These are phyloP conservation scores for Luehdorfia chinensis DNA, from an alignment of 1,140 invertebrate species.

Conservation along the genomic window DNA sequence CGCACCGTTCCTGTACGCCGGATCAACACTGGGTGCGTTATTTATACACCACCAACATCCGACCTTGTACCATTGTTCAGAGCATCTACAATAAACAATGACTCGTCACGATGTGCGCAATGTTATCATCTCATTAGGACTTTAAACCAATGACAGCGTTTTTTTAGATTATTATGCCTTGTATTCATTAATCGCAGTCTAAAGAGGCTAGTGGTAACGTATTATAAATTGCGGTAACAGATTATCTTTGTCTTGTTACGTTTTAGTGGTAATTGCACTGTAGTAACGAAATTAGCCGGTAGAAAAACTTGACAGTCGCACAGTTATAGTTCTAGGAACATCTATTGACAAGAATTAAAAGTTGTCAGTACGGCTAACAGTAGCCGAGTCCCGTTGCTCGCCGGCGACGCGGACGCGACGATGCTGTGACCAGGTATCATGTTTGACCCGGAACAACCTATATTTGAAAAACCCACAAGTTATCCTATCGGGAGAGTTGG, in stretches of 20 bases:
- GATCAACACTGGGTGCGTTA: conserved; percentile 57
- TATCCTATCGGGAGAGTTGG: too few relatives aligned
- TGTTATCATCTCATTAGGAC: not conserved
- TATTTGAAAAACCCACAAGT: too few relatives aligned
- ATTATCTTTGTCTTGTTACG: too few relatives aligned
- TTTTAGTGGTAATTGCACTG: too few relatives aligned
- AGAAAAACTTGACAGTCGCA: conserved; percentile 19
- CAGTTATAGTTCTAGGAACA: conserved; percentile 39
- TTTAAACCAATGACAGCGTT: not conserved
- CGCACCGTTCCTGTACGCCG: too few relatives aligned
- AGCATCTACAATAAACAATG: conserved; percentile 7
- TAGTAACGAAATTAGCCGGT: too few relatives aligned
- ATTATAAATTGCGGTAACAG: too few relatives aligned
- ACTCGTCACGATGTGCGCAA: conserved; percentile 3
- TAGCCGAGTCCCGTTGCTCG: conserved; percentile 42
- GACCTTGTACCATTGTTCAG: conserved; percentile 36
- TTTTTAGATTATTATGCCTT: too few relatives aligned
- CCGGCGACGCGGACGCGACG: conserved; percentile 1
- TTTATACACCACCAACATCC: conserved; percentile 48
- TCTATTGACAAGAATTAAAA: conserved; percentile 51
- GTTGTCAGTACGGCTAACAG: conserved; percentile 38
- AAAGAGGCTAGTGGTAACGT: too few relatives aligned
- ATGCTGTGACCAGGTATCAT: conserved; percentile 3
- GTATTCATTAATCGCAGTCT: too few relatives aligned
- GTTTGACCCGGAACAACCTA: not conserved